phyloP scores from a whole-genome alignment of 2,113 vertebrate genomes.

The Misgurnus mizolepis region DNA sequence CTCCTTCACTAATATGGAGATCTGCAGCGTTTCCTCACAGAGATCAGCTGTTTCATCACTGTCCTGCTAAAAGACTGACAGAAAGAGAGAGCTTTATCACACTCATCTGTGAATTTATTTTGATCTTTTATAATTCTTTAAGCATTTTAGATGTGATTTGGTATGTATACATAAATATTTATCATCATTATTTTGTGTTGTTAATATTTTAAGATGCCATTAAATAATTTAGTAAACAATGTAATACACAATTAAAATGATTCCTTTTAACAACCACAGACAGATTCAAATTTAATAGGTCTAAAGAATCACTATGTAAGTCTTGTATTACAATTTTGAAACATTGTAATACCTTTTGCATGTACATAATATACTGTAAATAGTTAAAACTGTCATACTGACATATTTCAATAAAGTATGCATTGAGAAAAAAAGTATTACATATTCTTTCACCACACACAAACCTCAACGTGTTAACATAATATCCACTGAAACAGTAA shows the following conservation, averaged over 20 bases:
- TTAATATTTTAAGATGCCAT: background rate
- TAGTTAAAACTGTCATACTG: background rate
- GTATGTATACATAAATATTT: background rate
- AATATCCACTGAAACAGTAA: no score
- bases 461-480: no score
- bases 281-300: no score
- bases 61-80: slow-evolving; percentile 77
- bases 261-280: background rate
- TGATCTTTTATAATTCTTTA: background rate
- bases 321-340: background rate
- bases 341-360: background rate
- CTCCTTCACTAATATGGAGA: slow-evolving; percentile 96
- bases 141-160: slow-evolving; percentile 6
- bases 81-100: background rate
- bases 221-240: background rate
- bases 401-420: background rate
- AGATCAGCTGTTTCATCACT: slow-evolving; percentile 87
- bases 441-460: no score
- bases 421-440: no score
- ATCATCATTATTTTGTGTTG: background rate
- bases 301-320: background rate
- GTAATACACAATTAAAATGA: no score
- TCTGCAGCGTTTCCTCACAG: slow-evolving; percentile 93
- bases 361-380: slow-evolving; percentile 22
- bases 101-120: background rate